Percentiles rank a stretch among this genome's conserved stretches.
phyloP scores from a whole-genome alignment of 2,113 vertebrate genomes.

The Camelus bactrianus region DNA sequence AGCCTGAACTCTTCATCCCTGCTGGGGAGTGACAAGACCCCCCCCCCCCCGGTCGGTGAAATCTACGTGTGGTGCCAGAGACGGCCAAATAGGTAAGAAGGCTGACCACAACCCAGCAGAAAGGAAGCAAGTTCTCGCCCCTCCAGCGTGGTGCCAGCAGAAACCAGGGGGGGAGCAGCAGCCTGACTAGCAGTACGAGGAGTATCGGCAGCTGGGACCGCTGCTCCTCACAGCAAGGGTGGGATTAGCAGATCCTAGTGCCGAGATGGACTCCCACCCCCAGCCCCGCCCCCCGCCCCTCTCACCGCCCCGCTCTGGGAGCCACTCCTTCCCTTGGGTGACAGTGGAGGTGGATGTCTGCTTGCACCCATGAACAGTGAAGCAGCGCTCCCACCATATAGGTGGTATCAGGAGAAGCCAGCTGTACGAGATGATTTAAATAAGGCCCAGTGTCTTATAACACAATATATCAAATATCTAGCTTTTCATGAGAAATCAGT shows the following conservation, averaged over 20 bases:
- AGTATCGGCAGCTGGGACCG: not conserved
- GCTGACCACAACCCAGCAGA: not conserved
- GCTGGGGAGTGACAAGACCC: not conserved
- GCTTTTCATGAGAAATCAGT: not conserved
- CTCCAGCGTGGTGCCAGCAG: too few species aligned
- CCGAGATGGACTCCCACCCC: not conserved
- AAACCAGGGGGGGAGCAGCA: not conserved
- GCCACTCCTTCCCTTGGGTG: too few species aligned
- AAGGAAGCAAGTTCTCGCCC: not conserved
- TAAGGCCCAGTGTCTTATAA: not conserved
- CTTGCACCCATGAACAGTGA: not conserved
- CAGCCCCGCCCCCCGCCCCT: too few species aligned
- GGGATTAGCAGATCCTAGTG: not conserved
- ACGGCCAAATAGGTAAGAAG: not conserved
- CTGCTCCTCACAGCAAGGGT: not conserved
- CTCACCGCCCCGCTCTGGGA: too few species aligned
- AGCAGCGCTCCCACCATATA: not conserved
- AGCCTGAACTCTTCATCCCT: not conserved
- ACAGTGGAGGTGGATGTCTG: too few species aligned
- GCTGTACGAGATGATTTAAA: not conserved
- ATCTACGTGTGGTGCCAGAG: not conserved
- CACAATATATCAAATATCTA: not conserved
- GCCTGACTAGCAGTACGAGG: not conserved
- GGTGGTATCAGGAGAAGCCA: not conserved
- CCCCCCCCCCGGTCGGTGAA: accelerated